Conservation (phyloP, 2,113 vertebrate genomes). For the Phyllostomus discolor region DNA sequence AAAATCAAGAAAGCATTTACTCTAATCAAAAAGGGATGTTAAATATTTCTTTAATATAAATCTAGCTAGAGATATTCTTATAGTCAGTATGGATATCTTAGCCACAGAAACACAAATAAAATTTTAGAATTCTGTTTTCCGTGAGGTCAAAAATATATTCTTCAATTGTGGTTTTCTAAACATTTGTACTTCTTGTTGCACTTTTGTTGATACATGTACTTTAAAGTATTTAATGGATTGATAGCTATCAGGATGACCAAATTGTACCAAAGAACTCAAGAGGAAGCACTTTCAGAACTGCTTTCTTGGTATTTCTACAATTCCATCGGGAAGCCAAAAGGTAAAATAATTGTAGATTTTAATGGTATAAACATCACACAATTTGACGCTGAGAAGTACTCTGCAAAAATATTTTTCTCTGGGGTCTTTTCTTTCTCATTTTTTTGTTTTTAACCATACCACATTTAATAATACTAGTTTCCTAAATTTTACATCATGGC, state of each 20-base stretch:
- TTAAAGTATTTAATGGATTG: constrained; percentile 61
- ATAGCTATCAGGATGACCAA: constrained; percentile 68
- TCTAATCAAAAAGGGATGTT: constrained; percentile 59
- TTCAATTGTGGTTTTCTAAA: constrained; percentile 52
- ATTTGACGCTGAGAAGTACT: constrained; percentile 25
- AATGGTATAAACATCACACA: not conserved
- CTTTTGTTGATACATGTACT: constrained; percentile 70
- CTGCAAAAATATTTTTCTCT: not conserved
- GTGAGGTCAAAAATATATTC: constrained; percentile 58
- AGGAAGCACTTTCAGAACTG: constrained; percentile 34
- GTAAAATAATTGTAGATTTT: constrained; percentile 35
- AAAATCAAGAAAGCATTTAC: constrained; percentile 41
- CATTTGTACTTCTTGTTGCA: constrained; percentile 67
- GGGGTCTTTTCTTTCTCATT: constrained; percentile 1
- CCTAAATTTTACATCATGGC: not conserved
- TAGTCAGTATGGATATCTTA: constrained; percentile 40
- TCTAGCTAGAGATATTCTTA: constrained; percentile 47
- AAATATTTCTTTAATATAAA: constrained; percentile 59
- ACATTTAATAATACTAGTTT: constrained; percentile 30
- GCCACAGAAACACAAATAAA: constrained; percentile 39
- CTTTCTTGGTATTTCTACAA: constrained; percentile 54
- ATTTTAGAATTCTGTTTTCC: constrained; percentile 55
- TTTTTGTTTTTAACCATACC: constrained; percentile 18
- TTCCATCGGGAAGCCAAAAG: constrained; percentile 48
- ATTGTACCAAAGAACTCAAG: constrained; percentile 76